Base-by-base conservation (phyloP, 2,888 invertebrate genomes). In the Anodontia alba region DNA sequence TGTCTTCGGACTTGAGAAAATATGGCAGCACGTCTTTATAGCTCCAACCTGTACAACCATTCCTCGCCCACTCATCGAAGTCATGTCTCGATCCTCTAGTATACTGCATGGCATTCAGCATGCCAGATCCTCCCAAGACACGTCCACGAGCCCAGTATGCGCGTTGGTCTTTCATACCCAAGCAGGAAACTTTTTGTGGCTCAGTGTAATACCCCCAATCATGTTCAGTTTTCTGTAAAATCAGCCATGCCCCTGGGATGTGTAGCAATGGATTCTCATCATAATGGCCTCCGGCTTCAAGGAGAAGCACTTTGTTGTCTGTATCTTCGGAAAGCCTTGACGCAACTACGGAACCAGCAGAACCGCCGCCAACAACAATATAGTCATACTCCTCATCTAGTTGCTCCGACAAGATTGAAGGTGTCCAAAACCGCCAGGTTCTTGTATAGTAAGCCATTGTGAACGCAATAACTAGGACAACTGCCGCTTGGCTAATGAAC, bases 71-170 rank as follows among this genome's bases (percentile, higher is more conserved):
- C 76, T 97, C 96, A 94, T 98, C 97, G 93, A 96, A 99, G 94
- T 98, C 97, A 93, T 96, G 98, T 78, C 96, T 96, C 94, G 98
- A 84, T 0, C 98, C 98, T 83, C 98, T 95, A 20, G 98, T 96
- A 95, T 98, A 98, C 0, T 98, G 95, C 98, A 98, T 98, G 0
- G 97, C 97, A 92, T 98, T 98, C 0, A 98, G 95, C 0, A 98
- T 97, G 49, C 97, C 97, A 7, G 97, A 97, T 0, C 98, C 98
- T 0, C 98, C 98, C 0, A 98, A 95, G 0, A 98, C 97, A 95
- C 98, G 98, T 70, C 98, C 98, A 79, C 98, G 96, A 0, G 98
- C 98, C 98, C 98, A 98, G 90, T 97, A 96, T 92, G 97, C 97
- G 66, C 97, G 96, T 90, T 96, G 80, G 36, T 49, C 72, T 20